Evolutionary conservation across 1,140 invertebrate genomes (phyloP).

Genomic region (Bradysia coprophila): DNA sequence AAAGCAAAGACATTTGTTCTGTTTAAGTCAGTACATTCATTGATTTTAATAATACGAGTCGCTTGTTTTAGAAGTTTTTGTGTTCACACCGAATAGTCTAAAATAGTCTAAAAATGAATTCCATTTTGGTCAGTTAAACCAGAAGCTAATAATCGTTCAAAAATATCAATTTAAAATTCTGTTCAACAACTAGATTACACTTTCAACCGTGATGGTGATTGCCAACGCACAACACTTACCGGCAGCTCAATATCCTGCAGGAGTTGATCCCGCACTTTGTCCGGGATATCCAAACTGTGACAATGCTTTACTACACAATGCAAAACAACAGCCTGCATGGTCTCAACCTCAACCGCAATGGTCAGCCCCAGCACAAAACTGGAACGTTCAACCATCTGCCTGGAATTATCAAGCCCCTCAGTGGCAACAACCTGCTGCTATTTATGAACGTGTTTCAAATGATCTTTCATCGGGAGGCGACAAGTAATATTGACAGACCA

Average conservation of each 20-base stretch:
- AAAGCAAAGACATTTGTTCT: no score
- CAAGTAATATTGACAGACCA: neutral
- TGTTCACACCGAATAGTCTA: no score
- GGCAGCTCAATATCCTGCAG: slow-evolving; percentile 20
- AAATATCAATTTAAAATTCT: neutral
- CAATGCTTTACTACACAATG: slow-evolving; percentile 20
- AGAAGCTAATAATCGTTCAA: neutral
- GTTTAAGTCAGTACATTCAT: no score
- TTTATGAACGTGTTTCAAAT: slow-evolving; percentile 6
- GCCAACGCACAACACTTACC: slow-evolving; percentile 21
- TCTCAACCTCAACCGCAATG: slow-evolving; percentile 3
- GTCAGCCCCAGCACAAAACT: neutral
- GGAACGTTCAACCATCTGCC: neutral
- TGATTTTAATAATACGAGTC: no score
- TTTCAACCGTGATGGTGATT: slow-evolving; percentile 7
- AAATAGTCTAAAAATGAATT: no score
- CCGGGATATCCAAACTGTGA: slow-evolving; percentile 24
- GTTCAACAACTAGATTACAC: neutral
- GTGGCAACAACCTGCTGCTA: slow-evolving; percentile 7
- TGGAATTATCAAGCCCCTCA: neutral
- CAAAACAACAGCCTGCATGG: slow-evolving; percentile 6
- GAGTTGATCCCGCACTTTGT: slow-evolving; percentile 23
- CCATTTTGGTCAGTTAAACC: no score
- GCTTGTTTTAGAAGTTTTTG: no score
- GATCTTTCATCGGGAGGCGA: neutral